These are phyloP conservation scores for Calliopum simillimum DNA, from an alignment of 2,888 invertebrate species.

Conservation along the genomic window DNA sequence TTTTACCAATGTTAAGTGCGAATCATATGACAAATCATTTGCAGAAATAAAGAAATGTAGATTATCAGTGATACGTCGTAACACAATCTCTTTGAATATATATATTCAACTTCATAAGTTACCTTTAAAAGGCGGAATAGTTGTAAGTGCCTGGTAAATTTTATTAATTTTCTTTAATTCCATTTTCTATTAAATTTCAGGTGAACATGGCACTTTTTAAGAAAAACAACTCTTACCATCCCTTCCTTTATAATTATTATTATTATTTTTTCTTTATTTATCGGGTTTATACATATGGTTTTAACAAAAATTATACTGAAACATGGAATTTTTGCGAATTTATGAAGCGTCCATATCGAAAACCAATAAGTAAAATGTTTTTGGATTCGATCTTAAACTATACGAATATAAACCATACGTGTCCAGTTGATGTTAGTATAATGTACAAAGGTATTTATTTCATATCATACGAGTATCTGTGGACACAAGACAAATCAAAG, in stretches of 20 bases:
- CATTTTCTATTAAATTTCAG: neutral
- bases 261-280: no score
- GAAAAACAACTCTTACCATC: conserved; percentile 12
- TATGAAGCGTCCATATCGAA: neutral
- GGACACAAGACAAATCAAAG: no score
- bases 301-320: no score
- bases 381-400: neutral
- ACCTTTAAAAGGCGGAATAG: neutral
- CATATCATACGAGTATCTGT: no score
- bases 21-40: conserved; percentile 6
- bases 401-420: conserved; percentile 28
- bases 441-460: no score
- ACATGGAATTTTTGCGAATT: conserved; percentile 27
- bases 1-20: conserved; percentile 35
- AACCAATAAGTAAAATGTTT: neutral
- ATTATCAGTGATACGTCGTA: conserved; percentile 24
- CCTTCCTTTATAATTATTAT: conserved; percentile 34
- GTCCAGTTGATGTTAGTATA: conserved; percentile 12
- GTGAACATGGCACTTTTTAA: neutral
- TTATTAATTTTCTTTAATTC: no score
- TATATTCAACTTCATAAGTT: neutral
- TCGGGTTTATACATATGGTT: no score
- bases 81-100: conserved; percentile 14
- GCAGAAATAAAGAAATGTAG: conserved; percentile 20
- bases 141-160: no score